Evolutionary conservation across 2,113 vertebrate species (phyloP).

Genomic region (Antechinus flavipes): DNA sequence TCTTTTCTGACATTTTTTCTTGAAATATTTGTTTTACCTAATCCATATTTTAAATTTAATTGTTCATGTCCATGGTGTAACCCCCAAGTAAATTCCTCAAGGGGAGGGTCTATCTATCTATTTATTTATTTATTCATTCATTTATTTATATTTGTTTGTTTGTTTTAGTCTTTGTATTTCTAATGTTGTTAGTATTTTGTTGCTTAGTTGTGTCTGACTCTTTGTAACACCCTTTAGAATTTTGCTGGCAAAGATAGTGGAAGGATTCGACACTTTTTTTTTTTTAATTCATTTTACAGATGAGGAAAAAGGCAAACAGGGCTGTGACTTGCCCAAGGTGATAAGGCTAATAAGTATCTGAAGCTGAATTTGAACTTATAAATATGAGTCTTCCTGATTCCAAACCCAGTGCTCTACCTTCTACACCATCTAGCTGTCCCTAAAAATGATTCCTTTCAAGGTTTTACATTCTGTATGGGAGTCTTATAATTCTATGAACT

Average conservation of each 20-base stretch:
- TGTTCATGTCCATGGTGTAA: neutral
- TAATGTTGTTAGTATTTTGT: neutral
- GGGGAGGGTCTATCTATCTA: neutral
- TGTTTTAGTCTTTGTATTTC: neutral
- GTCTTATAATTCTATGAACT: neutral
- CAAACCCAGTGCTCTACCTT: neutral
- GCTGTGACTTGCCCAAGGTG: neutral
- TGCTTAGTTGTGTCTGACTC: neutral
- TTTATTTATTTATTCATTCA: neutral
- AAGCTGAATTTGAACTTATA: neutral
- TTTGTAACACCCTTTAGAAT: neutral
- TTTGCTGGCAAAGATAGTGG: neutral
- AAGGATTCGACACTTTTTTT: neutral
- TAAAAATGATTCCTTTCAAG: neutral
- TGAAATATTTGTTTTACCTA: neutral
- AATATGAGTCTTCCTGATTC: neutral
- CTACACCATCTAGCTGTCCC: neutral
- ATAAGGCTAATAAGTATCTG: neutral
- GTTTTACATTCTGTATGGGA: neutral
- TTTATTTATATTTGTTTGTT: neutral
- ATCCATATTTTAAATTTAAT: neutral
- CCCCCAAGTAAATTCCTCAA: neutral
- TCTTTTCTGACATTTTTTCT: neutral
- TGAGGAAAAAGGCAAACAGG: neutral
- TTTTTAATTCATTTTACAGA: neutral